These are phyloP conservation scores for Zalophus californianus DNA, from an alignment of 2,797 vertebrate genomes.

Conservation along the genomic window DNA sequence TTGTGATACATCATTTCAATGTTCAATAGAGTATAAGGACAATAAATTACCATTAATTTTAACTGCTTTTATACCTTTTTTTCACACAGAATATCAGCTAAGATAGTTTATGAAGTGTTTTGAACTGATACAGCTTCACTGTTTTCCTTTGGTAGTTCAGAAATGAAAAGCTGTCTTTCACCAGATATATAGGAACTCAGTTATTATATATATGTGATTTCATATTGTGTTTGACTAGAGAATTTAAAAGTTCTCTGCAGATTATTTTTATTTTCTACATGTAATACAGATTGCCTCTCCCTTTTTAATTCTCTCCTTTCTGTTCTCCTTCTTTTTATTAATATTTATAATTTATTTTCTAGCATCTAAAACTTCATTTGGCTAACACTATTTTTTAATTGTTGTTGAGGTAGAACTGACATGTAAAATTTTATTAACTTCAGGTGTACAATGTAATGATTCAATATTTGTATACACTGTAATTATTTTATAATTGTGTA, in stretches of 20 bases:
- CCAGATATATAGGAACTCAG: background rate
- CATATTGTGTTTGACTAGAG: background rate
- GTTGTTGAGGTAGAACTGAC: background rate
- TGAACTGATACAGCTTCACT: background rate
- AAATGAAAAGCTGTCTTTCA: background rate
- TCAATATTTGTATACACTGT: background rate
- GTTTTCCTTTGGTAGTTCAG: background rate
- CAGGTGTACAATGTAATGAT: background rate
- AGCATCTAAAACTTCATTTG: background rate
- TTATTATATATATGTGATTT: background rate
- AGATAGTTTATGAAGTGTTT: background rate
- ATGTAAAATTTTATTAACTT: background rate
- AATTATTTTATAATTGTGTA: background rate
- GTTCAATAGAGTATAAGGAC: background rate
- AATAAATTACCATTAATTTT: background rate
- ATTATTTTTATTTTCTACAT: background rate
- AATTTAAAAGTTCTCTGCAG: background rate
- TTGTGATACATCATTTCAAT: background rate
- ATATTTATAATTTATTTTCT: constrained; percentile 38
- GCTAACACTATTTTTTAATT: background rate
- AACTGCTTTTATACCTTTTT: background rate
- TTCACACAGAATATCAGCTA: background rate
- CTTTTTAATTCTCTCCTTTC: background rate
- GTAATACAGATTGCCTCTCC: background rate
- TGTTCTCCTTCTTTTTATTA: background rate